Percentiles rank a stretch among this genome's conserved stretches.
Evolutionary conservation across 1,140 invertebrate species (phyloP).

Genomic region (Acyrthosiphon pisum): DNA sequence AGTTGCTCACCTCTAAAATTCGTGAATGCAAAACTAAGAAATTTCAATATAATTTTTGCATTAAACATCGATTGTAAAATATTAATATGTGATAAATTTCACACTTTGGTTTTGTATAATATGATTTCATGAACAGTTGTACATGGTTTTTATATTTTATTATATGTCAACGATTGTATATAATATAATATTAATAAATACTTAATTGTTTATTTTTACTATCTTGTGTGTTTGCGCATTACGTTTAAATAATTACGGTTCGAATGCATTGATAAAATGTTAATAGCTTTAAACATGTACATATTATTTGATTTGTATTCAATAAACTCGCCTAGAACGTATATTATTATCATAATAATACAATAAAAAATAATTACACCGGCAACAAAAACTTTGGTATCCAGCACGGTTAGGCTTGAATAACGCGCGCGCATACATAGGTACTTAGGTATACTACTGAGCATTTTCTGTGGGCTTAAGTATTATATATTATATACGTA

Average conservation of each 20-base stretch:
- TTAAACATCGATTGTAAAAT: no score
- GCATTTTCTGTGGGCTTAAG: neutral
- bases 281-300: neutral
- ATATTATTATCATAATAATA: conserved; percentile 9
- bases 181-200: no score
- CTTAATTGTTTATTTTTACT: neutral
- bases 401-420: neutral
- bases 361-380: neutral
- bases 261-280: neutral
- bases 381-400: neutral
- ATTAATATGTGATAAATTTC: no score
- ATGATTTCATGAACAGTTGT: no score
- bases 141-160: no score
- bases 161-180: no score
- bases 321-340: neutral
- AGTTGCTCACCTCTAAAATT: neutral
- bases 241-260: neutral
- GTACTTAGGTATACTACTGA: neutral
- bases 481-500: neutral
- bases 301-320: neutral
- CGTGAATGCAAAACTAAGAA: neutral
- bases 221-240: neutral
- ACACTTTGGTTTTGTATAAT: no score
- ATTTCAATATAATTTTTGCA: no score
- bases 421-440: neutral